Base-by-base conservation (phyloP, 2,888 invertebrate genomes). In the Lasioglossum malachurum region DNA sequence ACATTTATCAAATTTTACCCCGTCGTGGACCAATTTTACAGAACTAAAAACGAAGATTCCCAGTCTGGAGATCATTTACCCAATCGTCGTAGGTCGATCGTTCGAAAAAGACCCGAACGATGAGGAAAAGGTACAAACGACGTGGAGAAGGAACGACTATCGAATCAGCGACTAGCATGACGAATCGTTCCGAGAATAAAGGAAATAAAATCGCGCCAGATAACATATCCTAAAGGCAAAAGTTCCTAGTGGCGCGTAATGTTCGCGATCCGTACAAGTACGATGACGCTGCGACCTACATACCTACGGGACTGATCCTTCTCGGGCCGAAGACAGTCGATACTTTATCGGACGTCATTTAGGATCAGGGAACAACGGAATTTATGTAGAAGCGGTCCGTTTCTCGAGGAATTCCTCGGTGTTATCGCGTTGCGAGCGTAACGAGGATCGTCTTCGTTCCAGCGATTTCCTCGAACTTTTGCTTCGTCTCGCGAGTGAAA, bases 311-410 rank as follows among this genome's bases (percentile, higher is more conserved):
- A 75, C 78, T 69, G 82, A 87, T 87, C 79, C 86, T 86, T 86
- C 86, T 76, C 35, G 19, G n/a, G 23, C 53, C 72, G 74, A 82
- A 75, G 81, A 84, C 87, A 87, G 72, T 67, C 89, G 83, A 86
- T 90, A 85, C 80, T 85, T 89, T 89, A 82, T 91, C 69, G 85
- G 85, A 71, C 57, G 27, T 38, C 78, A 81, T 91, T 89, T 91
- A 86, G 80, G 77, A 91, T 87, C 91, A 64, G 81, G 83, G 74
- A 85, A 87, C 82, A 53, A 49, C 75, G 38, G 75, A 71, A 83
- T 84, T 88, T 82, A 81, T 75, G 46, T 69, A 64, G 49, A 19
- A 72, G 27, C 23, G 16, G 38, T 8, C 31, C 10, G 53, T 23
- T 53, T 23, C 53, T 10, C 60, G 27, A 27, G 60, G 64, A 27